Evolutionary conservation across 1,140 invertebrate genomes (phyloP), one percentile per base, ranked within the genome.

Genomic region (Drosophila lini): DNA sequence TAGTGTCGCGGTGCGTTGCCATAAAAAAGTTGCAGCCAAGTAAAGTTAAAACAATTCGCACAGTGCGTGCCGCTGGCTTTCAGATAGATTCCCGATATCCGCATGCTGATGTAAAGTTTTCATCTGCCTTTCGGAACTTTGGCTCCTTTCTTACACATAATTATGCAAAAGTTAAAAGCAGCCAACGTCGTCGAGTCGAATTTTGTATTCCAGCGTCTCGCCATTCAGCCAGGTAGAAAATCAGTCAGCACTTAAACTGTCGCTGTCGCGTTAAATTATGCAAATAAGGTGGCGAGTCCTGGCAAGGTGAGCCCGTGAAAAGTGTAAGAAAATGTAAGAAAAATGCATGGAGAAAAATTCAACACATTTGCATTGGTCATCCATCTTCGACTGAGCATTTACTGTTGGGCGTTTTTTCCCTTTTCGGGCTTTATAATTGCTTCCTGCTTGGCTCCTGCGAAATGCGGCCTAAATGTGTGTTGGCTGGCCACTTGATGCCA

Each of bases 131-230:
- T 19, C 3, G 28, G 41, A 80, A 58, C 55, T 71, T 53, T 75
- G 31, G 40, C 22, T 59, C 64, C 65, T 67, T 88, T 74, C 68
- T 83, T 89, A 83, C 80, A 70, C 84, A 62, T 83, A 88, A 88
- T 88, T 88, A 89, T 88, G 80, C 83, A 83, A 78, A 89, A 88
- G 80, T 88, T 88, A 89, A 88, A 74, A 53, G 76, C 68, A 64
- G 45, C 48, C 80, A 61, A 53, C 52, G 58, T 68, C 62, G 68
- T 50, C 55, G 19, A 44, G 41, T 52, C 31, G 55, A 34, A 36
- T 41, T 55, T 40, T 10, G 22, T 45, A 40, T 16, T 34, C 28
- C 34, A 7, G 32, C 57, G 62, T 78, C 74, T 81, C 57, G 82
- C 38, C 74, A 62, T 22, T 42, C 48, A 84, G 55, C 82, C 78